Conservation (phyloP, 2,797 vertebrate species). For the Manis pentadactyla region DNA sequence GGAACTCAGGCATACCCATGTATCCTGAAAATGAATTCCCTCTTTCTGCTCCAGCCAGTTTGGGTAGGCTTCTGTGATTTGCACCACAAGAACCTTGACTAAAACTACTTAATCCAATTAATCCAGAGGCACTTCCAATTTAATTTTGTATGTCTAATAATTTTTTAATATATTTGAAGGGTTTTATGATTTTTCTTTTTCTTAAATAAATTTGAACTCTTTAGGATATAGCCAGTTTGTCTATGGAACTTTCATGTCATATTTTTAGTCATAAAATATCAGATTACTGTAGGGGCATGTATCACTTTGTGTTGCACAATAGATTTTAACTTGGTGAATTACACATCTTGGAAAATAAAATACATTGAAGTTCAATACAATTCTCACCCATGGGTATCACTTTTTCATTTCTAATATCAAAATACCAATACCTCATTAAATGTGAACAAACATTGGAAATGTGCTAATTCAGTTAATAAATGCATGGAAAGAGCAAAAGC, state of each 20-base stretch:
- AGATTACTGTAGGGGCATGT: slow-evolving; percentile 12
- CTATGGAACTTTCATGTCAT: slow-evolving; percentile 21
- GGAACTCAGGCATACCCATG: not conserved
- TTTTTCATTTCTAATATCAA: slow-evolving; percentile 73
- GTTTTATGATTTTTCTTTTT: slow-evolving; percentile 34
- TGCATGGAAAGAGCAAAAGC: slow-evolving; percentile 66
- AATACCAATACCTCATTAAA: slow-evolving; percentile 81
- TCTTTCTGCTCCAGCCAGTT: not conserved
- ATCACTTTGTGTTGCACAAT: slow-evolving; percentile 49
- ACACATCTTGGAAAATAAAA: slow-evolving; percentile 72
- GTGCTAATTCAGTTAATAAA: slow-evolving; percentile 81
- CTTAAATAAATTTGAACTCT: slow-evolving; percentile 31
- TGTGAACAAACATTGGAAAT: slow-evolving; percentile 78
- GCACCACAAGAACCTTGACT: slow-evolving; percentile 14
- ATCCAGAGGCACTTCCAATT: slow-evolving; percentile 44
- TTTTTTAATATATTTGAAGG: slow-evolving; percentile 49
- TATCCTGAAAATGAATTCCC: not conserved
- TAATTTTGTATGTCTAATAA: slow-evolving; percentile 51
- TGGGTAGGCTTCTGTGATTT: slow-evolving; percentile 34
- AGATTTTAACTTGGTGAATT: slow-evolving; percentile 65
- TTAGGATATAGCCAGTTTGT: not conserved
- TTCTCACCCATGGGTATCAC: slow-evolving; percentile 71
- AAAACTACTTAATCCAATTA: slow-evolving; percentile 53
- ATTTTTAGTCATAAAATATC: slow-evolving; percentile 60
- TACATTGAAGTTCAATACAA: slow-evolving; percentile 71